phyloP scores from a whole-genome alignment of 1,140 invertebrate genomes.

The Ceratina australensis region DNA sequence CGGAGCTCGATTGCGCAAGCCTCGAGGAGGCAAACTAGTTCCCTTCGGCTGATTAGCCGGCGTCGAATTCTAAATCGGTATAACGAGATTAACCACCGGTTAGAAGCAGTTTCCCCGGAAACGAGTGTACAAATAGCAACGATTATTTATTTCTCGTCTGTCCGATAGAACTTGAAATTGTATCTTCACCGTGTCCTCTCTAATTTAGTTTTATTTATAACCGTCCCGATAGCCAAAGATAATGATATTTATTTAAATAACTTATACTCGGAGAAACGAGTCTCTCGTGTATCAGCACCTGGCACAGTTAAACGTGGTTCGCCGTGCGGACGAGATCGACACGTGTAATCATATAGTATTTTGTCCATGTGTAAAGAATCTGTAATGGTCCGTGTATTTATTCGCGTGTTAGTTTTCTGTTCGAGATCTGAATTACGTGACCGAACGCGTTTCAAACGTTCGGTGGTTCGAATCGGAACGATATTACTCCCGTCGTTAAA shows the following conservation, averaged over 20 bases:
- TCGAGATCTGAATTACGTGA: neutral
- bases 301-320: conserved; percentile 45
- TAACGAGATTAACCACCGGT: too few relatives aligned
- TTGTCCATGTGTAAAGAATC: conserved; percentile 48
- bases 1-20: too few relatives aligned
- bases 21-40: too few relatives aligned
- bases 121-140: too few relatives aligned
- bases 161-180: too few relatives aligned
- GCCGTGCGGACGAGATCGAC: conserved; percentile 45
- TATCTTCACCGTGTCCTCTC: too few relatives aligned
- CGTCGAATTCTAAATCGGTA: too few relatives aligned
- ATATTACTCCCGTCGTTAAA: neutral
- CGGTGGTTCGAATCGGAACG: too few relatives aligned
- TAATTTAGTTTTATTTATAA: conserved; percentile 18
- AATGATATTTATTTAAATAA: conserved; percentile 21
- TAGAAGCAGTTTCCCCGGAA: too few relatives aligned
- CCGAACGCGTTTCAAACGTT: too few relatives aligned
- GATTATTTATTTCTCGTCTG: too few relatives aligned
- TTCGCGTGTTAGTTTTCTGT: conserved; percentile 46
- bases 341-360: conserved; percentile 53
- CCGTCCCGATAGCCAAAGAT: conserved; percentile 33
- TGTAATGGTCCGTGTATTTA: conserved; percentile 55
- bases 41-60: too few relatives aligned
- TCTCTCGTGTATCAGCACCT: neutral
- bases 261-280: neutral